Evolutionary conservation across 2,888 invertebrate genomes (phyloP).

Genomic region (Lasioglossum figueresi): DNA sequence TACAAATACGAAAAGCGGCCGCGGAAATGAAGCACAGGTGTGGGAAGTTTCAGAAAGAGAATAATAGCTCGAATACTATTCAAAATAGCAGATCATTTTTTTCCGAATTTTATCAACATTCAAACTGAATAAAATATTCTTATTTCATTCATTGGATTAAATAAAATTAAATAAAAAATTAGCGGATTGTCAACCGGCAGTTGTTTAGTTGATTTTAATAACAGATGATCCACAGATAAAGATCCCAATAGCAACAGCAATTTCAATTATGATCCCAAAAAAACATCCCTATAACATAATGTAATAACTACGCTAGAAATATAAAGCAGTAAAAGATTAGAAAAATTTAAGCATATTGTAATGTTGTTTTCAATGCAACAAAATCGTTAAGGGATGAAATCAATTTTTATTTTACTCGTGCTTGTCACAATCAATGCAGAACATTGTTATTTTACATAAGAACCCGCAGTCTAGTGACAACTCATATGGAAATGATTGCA

Average conservation of each 20-base stretch:
- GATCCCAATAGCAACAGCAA: neutral
- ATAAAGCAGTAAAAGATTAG: too few relatives aligned
- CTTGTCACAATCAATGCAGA: too few relatives aligned
- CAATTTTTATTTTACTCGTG: too few relatives aligned
- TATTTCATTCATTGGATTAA: neutral
- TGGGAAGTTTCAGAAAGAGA: neutral
- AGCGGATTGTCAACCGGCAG: neutral
- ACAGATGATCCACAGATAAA: neutral
- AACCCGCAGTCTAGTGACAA: too few relatives aligned
- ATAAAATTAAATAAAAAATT: neutral
- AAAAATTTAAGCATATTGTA: too few relatives aligned
- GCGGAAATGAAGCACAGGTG: conserved; percentile 17
- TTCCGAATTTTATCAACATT: neutral
- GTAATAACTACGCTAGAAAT: neutral
- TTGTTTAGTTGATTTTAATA: neutral
- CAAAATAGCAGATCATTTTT: neutral
- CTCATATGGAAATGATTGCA: neutral
- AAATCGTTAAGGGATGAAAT: too few relatives aligned
- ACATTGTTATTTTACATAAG: too few relatives aligned
- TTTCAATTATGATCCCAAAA: neutral
- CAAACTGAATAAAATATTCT: neutral
- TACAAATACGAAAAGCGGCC: conserved; percentile 43
- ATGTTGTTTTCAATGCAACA: too few relatives aligned
- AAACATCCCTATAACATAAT: neutral
- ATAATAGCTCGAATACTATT: neutral